Evolutionary conservation across 2,888 invertebrate species (phyloP), one percentile per base, ranked within the genome.

Genomic region (Pelosia muscerda): DNA sequence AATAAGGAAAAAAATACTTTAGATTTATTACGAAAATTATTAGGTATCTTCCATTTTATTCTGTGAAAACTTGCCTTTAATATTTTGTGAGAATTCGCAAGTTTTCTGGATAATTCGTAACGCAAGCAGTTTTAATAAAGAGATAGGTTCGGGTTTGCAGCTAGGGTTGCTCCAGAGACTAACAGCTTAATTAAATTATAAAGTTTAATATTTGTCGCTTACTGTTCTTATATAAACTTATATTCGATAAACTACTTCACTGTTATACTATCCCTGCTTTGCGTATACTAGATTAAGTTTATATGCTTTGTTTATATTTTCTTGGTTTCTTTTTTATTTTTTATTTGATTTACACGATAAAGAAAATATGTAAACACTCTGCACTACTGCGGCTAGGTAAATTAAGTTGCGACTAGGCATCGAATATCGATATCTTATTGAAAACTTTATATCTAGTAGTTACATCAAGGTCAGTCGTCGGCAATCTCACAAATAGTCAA

Each of bases 1-100:
- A 85, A 89, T 87, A 88, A 87, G 84, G 86, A 88, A 88, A 89
- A n/a, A 87, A 72, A 84, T 82, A 83, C 77, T 82, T 71, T 67
- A 84, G 83, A 87, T 87, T 88, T 89, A 87, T 89, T 82, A 72
- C 69, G 70, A 63, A 84, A 84, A 86, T 87, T 84, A 87, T 86
- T 83, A 81, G 81, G 82, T 84, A 82, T 85, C 80, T 80, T 55
- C 73, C 68, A 74, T 78, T 79, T 81, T 76, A 76, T 79, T 81
- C 68, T 63, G 66, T 65, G 68, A 77, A 81, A 83, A 80, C 68
- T 77, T 65, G 71, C 64, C 62, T 71, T 70, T 75, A 70, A 76
- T 76, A 73, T 78, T 74, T 74, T 75, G 64, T 67, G 72, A 78
- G 74, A 65, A 74, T 75, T 76, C 64, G 23, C 34, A 70, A 63